phyloP scores from a whole-genome alignment of 2,888 invertebrate species.

The Spodoptera exigua region DNA sequence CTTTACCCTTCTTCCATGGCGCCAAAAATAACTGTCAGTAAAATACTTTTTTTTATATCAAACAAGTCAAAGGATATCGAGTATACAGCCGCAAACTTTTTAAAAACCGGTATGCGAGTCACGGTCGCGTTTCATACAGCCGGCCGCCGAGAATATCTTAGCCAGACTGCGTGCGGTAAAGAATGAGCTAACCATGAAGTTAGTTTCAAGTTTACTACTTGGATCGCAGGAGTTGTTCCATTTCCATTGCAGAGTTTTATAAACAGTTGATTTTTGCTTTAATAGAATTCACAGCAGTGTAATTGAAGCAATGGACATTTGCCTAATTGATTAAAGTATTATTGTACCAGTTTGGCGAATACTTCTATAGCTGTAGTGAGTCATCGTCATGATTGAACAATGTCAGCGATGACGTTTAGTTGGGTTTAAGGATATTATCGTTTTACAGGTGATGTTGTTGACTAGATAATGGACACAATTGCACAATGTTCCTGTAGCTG shows the following conservation, averaged over 20 bases:
- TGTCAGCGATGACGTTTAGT: conserved; percentile 30
- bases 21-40: conserved; percentile 53
- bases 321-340: conserved; percentile 4
- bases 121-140: conserved; percentile 70
- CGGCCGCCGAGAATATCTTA: conserved; percentile 74
- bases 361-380: conserved; percentile 36
- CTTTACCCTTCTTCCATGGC: conserved; percentile 77
- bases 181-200: conserved; percentile 59
- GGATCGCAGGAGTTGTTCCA: conserved; percentile 18
- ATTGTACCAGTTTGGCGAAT: conserved; percentile 25
- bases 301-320: conserved; percentile 9
- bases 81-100: conserved; percentile 62
- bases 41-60: conserved; percentile 56
- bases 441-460: conserved; percentile 51
- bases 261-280: not conserved
- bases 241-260: conserved; percentile 55
- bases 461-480: conserved; percentile 29
- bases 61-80: conserved; percentile 58
- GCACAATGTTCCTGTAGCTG: conserved; percentile 8
- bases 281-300: conserved; percentile 35
- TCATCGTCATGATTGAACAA: conserved; percentile 45
- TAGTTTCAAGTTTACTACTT: conserved; percentile 29
- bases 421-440: conserved; percentile 50
- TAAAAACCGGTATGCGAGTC: conserved; percentile 68
- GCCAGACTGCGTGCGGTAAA: conserved; percentile 75